These are phyloP conservation scores for Microcebus griseorufus DNA, from an alignment of 2,113 vertebrate species.

Conservation along the genomic window DNA sequence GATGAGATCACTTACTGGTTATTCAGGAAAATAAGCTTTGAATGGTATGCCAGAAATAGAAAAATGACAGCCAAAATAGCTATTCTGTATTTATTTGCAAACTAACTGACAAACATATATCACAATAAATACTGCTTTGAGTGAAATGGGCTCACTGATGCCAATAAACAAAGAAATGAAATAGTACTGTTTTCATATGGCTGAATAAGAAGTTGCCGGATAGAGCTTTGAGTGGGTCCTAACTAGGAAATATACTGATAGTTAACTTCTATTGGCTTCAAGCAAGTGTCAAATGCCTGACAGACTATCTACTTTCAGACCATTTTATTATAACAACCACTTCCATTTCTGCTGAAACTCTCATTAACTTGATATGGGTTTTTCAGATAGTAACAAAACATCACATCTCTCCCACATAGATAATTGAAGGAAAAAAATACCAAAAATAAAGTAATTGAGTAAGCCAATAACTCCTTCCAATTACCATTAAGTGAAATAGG, in stretches of 20 bases:
- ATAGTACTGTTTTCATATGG: conserved; percentile 44
- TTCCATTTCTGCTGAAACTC: conserved; percentile 25
- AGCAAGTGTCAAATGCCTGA: conserved; percentile 38
- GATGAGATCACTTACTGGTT: conserved; percentile 67
- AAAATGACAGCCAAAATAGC: conserved; percentile 77
- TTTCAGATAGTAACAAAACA: conserved; percentile 51
- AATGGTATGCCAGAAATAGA: conserved; percentile 63
- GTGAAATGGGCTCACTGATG: conserved; percentile 68
- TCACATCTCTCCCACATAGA: not conserved
- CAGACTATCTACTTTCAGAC: conserved; percentile 40
- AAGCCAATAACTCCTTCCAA: conserved; percentile 32
- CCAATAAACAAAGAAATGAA: conserved; percentile 74
- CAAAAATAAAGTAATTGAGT: not conserved
- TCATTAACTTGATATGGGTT: conserved; percentile 44
- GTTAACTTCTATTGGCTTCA: conserved; percentile 28
- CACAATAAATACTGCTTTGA: conserved; percentile 71
- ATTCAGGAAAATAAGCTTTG: conserved; percentile 72
- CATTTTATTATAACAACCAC: conserved; percentile 47
- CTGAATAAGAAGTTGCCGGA: conserved; percentile 36
- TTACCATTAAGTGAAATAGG: not conserved
- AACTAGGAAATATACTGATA: not conserved
- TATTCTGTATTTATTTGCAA: conserved; percentile 81
- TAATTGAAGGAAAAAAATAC: conserved; percentile 1
- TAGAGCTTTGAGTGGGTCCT: not conserved
- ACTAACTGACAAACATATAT: conserved; percentile 75